Conservation (phyloP, 2,797 vertebrate species). For the Cygnus olor region DNA sequence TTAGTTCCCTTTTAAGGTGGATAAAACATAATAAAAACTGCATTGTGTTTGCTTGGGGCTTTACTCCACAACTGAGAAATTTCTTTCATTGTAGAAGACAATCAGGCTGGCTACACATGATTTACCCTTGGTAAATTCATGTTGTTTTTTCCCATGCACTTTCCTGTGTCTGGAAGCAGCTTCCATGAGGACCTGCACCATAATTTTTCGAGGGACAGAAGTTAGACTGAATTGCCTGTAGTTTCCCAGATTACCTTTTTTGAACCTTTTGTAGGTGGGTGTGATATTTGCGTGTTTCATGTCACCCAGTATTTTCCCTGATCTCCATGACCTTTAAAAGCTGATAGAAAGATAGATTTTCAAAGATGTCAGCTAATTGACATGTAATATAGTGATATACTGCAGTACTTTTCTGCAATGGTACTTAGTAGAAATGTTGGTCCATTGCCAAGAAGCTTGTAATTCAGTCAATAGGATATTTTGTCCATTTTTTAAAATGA, state of each 20-base stretch:
- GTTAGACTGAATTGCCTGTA: neutral
- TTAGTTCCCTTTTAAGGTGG: too few relatives aligned
- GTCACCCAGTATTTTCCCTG: neutral
- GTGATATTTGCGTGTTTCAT: neutral
- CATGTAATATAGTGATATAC: neutral
- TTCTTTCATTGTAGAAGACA: neutral
- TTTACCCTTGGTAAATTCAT: neutral
- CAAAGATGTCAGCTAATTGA: neutral
- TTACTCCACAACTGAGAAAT: neutral
- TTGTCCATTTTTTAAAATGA: neutral
- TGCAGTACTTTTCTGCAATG: neutral
- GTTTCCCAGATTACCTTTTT: neutral
- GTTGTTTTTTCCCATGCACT: neutral
- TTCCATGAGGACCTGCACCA: neutral
- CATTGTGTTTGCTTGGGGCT: too few relatives aligned
- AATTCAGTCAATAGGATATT: neutral
- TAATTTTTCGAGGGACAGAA: neutral
- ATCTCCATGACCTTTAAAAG: neutral
- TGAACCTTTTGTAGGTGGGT: neutral
- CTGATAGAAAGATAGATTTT: neutral
- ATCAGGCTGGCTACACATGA: neutral
- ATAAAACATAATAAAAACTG: too few relatives aligned
- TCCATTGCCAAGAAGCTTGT: neutral
- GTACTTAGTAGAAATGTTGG: neutral
- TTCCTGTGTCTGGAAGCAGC: neutral